phyloP scores from a whole-genome alignment of 1,140 invertebrate genomes.

The Lycorma delicatula region DNA sequence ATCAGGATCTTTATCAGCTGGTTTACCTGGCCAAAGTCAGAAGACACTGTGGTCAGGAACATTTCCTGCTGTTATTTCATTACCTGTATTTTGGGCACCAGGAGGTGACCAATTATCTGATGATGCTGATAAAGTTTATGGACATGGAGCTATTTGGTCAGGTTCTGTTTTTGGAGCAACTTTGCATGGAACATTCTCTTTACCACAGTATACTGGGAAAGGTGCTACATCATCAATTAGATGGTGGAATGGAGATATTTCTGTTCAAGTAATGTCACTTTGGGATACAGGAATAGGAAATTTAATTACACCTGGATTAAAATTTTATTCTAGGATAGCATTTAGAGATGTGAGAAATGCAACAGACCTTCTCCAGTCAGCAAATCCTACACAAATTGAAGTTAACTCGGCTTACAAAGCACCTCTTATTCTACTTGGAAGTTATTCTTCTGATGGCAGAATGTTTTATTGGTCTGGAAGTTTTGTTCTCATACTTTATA shows the following conservation, averaged over 20 bases:
- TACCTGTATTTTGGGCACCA: conserved; percentile 18
- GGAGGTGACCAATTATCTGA: background rate
- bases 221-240: conserved; percentile 3
- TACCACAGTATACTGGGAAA: conserved; percentile 18
- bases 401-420: conserved; percentile 1
- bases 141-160: conserved; percentile 19
- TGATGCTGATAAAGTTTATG: conserved; percentile 8
- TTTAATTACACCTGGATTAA: conserved; percentile 5
- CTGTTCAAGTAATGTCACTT: conserved; percentile 8
- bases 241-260: conserved; percentile 19
- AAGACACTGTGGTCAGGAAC: conserved; percentile 18
- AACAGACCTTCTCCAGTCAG: background rate
- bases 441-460: conserved; percentile 7
- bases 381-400: background rate
- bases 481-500: conserved; percentile 1
- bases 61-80: conserved; percentile 12
- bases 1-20: conserved; percentile 12
- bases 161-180: conserved; percentile 15
- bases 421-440: conserved; percentile 10
- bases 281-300: background rate
- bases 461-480: conserved; percentile 12
- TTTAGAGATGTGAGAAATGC: background rate
- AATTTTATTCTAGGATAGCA: background rate
- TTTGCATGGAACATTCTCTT: conserved; percentile 13
- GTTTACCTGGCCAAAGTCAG: background rate